Evolutionary conservation across 2,797 vertebrate genomes (phyloP).

Genomic region (Enoplosus armatus): DNA sequence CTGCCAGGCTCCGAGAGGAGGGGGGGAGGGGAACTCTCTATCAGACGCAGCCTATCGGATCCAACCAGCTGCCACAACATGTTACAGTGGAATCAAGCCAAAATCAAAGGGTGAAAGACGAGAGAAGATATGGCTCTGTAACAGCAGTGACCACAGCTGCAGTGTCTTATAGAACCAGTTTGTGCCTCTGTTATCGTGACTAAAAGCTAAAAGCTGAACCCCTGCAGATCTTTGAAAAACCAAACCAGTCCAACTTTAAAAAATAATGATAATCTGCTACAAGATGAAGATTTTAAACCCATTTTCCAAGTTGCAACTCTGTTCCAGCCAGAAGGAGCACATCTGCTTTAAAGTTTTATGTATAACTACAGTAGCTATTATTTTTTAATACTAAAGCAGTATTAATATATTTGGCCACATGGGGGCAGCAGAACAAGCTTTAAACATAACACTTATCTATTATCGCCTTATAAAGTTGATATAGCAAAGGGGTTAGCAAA

Average conservation of each 20-base stretch:
- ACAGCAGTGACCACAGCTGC: background rate
- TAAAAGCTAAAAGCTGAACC: background rate
- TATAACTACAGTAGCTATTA: background rate
- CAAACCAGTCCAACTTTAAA: background rate
- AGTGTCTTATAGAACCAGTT: background rate
- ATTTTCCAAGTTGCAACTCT: background rate
- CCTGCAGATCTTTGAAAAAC: background rate
- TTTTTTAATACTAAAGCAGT: background rate
- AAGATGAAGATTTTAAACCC: background rate
- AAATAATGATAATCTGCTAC: background rate
- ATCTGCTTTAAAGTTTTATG: background rate
- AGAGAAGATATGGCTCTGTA: background rate
- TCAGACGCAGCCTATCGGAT: constrained; percentile 47
- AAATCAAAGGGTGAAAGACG: constrained; percentile 29
- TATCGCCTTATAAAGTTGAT: background rate
- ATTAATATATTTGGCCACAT: background rate
- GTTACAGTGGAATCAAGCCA: constrained; percentile 16
- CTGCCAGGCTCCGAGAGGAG: constrained; percentile 10
- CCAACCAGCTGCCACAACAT: constrained; percentile 42
- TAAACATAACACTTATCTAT: background rate
- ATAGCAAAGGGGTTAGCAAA: background rate
- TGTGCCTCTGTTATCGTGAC: background rate
- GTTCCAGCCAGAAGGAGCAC: background rate
- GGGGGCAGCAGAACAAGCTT: background rate
- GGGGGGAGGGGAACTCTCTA: constrained; percentile 53